Evolutionary conservation across 2,888 invertebrate species (phyloP).

Genomic region (Eucera pruinosa): DNA sequence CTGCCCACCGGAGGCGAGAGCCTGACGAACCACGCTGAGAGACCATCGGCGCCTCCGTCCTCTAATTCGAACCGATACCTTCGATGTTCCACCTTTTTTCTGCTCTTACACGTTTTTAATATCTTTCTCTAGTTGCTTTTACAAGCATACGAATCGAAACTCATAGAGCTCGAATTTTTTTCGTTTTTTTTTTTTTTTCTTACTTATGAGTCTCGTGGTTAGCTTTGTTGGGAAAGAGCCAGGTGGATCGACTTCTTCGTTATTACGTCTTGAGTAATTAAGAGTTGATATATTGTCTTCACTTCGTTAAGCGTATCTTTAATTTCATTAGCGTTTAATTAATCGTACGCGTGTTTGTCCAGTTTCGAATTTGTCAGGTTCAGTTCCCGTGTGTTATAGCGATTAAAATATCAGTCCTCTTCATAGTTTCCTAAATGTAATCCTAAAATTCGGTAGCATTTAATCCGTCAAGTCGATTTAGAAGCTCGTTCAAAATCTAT

Average conservation of each 20-base stretch:
- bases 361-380: too few species aligned
- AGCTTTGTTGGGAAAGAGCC: conserved; percentile 1
- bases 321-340: too few species aligned
- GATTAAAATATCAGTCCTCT: too few species aligned
- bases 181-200: neutral
- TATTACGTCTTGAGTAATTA: too few species aligned
- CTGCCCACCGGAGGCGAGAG: conserved; percentile 51
- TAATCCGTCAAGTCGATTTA: neutral
- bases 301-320: neutral
- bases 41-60: conserved; percentile 23
- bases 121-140: neutral
- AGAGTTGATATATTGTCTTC: too few species aligned
- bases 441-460: too few species aligned
- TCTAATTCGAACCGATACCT: conserved; percentile 38
- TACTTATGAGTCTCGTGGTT: neutral
- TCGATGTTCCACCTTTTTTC: conserved; percentile 17
- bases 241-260: conserved; percentile 19
- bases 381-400: too few species aligned
- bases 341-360: too few species aligned
- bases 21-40: conserved; percentile 33
- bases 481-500: too few species aligned
- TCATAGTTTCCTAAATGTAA: too few species aligned
- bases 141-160: neutral
- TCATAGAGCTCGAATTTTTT: neutral
- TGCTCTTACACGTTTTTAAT: neutral